Evolutionary conservation across 2,888 invertebrate genomes (phyloP).

Genomic region (Drosophila picticornis): DNA sequence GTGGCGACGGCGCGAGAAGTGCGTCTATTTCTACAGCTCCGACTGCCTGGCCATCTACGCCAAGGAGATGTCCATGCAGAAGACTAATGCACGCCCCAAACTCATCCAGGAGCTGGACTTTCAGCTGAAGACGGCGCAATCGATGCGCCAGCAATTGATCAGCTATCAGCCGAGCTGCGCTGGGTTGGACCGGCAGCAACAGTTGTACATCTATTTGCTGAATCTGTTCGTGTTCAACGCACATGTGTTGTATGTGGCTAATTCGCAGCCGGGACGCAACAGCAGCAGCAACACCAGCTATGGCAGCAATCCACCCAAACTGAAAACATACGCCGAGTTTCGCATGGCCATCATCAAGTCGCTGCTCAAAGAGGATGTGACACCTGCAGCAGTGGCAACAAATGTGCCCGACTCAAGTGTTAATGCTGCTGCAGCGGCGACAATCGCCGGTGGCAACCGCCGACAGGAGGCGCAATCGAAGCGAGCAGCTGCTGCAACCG

Average conservation of each 20-base stretch:
- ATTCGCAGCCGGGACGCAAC: slow-evolving; percentile 37
- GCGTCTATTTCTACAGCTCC: slow-evolving; percentile 71
- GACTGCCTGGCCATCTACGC: slow-evolving; percentile 74
- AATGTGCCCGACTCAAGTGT: not conserved
- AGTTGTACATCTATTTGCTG: slow-evolving; percentile 59
- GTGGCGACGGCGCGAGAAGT: slow-evolving; percentile 64
- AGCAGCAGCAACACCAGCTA: not conserved
- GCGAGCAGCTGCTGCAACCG: not conserved
- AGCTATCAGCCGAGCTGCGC: slow-evolving; percentile 57
- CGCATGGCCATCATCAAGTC: slow-evolving; percentile 61
- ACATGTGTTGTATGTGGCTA: slow-evolving; percentile 55
- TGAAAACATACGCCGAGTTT: slow-evolving; percentile 62
- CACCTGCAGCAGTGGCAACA: not conserved
- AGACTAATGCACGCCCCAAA: slow-evolving; percentile 62
- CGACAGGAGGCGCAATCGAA: slow-evolving; percentile 14
- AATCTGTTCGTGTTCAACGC: slow-evolving; percentile 68
- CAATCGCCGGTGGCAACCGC: not conserved
- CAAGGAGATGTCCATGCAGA: slow-evolving; percentile 64
- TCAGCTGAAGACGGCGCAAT: slow-evolving; percentile 50
- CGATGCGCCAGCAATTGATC: slow-evolving; percentile 51
- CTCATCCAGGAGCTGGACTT: slow-evolving; percentile 70
- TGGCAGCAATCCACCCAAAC: slow-evolving; percentile 14
- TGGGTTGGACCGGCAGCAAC: slow-evolving; percentile 57
- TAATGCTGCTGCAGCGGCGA: not conserved
- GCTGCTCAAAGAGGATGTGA: slow-evolving; percentile 48